Evolutionary conservation across 2,888 invertebrate species (phyloP).

Genomic region (Drosophila mimica): DNA sequence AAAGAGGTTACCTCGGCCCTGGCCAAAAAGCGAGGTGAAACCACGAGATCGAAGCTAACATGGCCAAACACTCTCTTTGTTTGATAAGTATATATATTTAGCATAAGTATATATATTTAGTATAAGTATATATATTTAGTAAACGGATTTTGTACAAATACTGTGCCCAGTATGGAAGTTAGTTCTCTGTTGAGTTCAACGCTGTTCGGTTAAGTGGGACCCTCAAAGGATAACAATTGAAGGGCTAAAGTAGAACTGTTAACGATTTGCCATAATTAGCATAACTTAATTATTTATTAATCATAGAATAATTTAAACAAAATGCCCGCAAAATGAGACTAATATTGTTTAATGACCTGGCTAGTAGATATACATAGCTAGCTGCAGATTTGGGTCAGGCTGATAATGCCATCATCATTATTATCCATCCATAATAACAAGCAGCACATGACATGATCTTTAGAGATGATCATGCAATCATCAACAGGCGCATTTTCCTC

Average conservation of each 20-base stretch:
- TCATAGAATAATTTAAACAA: not conserved
- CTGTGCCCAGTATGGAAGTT: not conserved
- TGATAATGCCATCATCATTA: conserved; percentile 61
- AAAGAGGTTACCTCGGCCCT: conserved; percentile 33
- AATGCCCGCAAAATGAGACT: not conserved
- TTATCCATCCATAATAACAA: conserved; percentile 51
- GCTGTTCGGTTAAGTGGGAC: no score
- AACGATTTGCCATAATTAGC: not conserved
- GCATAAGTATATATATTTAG: conserved; percentile 10
- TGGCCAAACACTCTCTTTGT: conserved; percentile 11
- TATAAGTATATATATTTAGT: conserved; percentile 12
- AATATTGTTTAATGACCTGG: conserved; percentile 20
- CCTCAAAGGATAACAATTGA: not conserved
- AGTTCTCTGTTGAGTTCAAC: not conserved
- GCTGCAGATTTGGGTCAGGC: conserved; percentile 51
- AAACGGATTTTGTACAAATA: conserved; percentile 1
- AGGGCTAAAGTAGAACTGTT: no score
- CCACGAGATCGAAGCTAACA: conserved; percentile 31
- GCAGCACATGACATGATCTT: conserved; percentile 66
- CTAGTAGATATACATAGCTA: not conserved
- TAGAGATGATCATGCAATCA: conserved; percentile 56
- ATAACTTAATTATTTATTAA: not conserved
- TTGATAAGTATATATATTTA: conserved; percentile 19
- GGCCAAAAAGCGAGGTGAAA: conserved; percentile 36
- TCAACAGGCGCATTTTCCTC: conserved; percentile 43